Evolutionary conservation across 2,888 invertebrate species (phyloP), one percentile per base, ranked within the genome.

Genomic region (Mesopsocus fuscifrons): DNA sequence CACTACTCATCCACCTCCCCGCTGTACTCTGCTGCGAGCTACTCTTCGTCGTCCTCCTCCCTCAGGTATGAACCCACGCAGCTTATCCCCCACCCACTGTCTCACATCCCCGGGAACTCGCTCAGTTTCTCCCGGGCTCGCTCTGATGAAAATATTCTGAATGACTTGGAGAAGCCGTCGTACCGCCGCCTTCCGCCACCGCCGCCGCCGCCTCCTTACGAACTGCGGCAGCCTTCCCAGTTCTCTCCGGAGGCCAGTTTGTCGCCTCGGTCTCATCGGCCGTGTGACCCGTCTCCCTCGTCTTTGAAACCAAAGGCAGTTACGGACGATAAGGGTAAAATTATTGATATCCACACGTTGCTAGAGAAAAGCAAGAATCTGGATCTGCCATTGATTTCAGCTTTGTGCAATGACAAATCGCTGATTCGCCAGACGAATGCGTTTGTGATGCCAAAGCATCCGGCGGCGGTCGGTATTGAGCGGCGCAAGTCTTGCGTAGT

Each of bases 351-450:
- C 54, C 77, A 80, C 55, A 75, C 81, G 51, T 66, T 89, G 47
- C 71, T 87, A 45, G 87, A 87, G 62, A 84, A 87, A 64, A 87
- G 85, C 63, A 80, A 80, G 58, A 82, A 87, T 58, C 68, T 89
- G 55, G 88, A 89, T 63, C 67, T 92, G 60, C 92, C 92, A 16
- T 67, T 94, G 47, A 89, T 92, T 57, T 83, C 88, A 46, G 92
- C 91, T 11, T 68, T 92, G 52, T 92, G 89, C 66, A 92, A 91
- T 59, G 92, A 92, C 62, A 74, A 83, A 45, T 83, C 87, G 46
- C 69, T 92, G 54, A 66, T 87, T 46, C 85, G 84, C 62, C 87
- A 87, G 63, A 87, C 85, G 41, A 84, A 84, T 60, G 83, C 84
- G 17, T 81, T 82, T 57, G 82, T 79, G 49, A 71, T 77, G 67